Evolutionary conservation across 1,140 invertebrate species (phyloP).

Genomic region (Diorhabda elongata): DNA sequence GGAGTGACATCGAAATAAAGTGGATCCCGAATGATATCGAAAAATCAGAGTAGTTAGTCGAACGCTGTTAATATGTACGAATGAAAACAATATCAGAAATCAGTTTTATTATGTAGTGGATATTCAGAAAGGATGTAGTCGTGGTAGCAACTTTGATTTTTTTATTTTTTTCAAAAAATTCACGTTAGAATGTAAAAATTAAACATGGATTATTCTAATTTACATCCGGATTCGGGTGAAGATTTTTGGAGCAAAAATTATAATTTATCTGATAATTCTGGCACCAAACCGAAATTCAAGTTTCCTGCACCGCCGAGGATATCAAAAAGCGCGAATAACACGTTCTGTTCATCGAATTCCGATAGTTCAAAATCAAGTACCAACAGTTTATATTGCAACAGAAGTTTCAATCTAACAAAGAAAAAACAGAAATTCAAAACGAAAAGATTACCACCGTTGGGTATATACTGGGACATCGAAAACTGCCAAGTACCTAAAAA

Average conservation of each 20-base stretch:
- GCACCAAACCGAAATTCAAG: slow-evolving; percentile 30
- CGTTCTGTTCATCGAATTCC: slow-evolving; percentile 28
- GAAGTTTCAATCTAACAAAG: slow-evolving; percentile 19
- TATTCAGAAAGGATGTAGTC: background rate
- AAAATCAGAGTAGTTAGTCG: no score
- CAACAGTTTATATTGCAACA: background rate
- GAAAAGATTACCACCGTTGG: slow-evolving; percentile 64
- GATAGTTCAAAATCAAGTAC: slow-evolving; percentile 31
- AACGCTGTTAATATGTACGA: no score
- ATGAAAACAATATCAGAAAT: background rate
- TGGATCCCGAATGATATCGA: no score
- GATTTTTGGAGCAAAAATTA: slow-evolving; percentile 14
- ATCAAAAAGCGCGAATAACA: slow-evolving; percentile 36
- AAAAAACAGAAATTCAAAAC: slow-evolving; percentile 21
- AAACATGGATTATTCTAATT: background rate
- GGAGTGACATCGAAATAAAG: no score
- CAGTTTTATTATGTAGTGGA: background rate
- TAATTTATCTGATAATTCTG: slow-evolving; percentile 29
- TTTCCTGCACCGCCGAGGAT: slow-evolving; percentile 32
- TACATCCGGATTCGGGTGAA: slow-evolving; percentile 25
- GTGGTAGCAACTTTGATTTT: background rate
- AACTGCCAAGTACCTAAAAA: slow-evolving; percentile 80
- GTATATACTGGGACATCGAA: slow-evolving; percentile 93
- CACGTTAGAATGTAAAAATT: background rate
- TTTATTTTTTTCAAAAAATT: background rate